A percentile compares a stretch with the other conserved stretches of the same genome.
These are phyloP conservation scores for Aspiorhynchus laticeps DNA, from an alignment of 2,113 vertebrate genomes.

Conservation along the genomic window DNA sequence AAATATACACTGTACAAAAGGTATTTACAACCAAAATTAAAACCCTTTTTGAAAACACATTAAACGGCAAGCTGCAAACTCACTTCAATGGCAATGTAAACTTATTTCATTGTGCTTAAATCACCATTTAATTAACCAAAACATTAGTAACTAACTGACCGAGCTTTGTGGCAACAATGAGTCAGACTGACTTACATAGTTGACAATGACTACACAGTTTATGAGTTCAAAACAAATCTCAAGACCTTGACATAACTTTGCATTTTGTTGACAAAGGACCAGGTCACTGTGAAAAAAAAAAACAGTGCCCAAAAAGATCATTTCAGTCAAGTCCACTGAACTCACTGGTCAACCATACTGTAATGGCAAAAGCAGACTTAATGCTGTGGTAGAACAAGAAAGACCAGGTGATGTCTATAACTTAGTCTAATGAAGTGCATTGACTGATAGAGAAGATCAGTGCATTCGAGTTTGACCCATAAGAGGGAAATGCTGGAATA, in stretches of 20 bases:
- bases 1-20: conserved; percentile 71
- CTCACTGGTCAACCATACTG: conserved; percentile 19
- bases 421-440: conserved; percentile 46
- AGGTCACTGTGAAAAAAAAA: background rate
- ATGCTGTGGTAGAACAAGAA: conserved; percentile 14
- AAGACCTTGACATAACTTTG: conserved; percentile 14
- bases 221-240: background rate
- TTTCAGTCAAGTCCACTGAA: conserved; percentile 34
- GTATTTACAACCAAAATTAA: conserved; percentile 69
- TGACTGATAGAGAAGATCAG: conserved; percentile 41
- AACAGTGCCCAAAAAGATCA: background rate
- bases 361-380: conserved; percentile 16
- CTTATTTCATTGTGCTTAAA: conserved; percentile 67
- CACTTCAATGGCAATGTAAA: conserved; percentile 73
- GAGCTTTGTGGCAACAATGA: conserved; percentile 10
- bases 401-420: conserved; percentile 2
- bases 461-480: conserved; percentile 44
- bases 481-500: conserved; percentile 10
- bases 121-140: conserved; percentile 57
- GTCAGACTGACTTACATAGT: background rate
- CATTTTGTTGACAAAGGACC: conserved; percentile 14
- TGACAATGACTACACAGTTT: background rate
- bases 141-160: conserved; percentile 49
- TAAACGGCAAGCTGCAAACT: conserved; percentile 64
- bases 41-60: conserved; percentile 57